Percentiles rank a stretch among this genome's conserved stretches.
These are phyloP conservation scores for Botia kubotai DNA, from an alignment of 2,797 vertebrate genomes.

Conservation along the genomic window DNA sequence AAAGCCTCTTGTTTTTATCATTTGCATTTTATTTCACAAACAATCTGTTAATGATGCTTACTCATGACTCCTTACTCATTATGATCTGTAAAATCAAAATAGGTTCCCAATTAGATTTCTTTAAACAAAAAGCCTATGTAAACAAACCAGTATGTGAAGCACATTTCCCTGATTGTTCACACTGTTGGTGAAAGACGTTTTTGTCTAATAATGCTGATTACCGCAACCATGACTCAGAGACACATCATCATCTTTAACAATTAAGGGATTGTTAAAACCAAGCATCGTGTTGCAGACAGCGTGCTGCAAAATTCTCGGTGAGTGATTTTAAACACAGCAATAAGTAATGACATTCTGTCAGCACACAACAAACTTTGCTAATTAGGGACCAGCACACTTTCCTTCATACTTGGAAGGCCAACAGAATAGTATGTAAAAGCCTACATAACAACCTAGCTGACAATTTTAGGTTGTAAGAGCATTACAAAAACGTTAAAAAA, in stretches of 20 bases:
- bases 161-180: background rate
- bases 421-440: slow-evolving; percentile 20
- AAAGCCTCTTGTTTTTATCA: background rate
- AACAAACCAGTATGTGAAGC: background rate
- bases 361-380: slow-evolving; percentile 25
- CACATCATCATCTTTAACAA: slow-evolving; percentile 9
- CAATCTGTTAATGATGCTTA: background rate
- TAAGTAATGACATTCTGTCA: slow-evolving; percentile 20
- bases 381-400: slow-evolving; percentile 21
- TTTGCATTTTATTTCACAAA: slow-evolving; percentile 2
- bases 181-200: background rate
- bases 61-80: background rate
- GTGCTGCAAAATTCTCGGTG: slow-evolving; percentile 3
- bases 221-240: background rate
- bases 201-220: slow-evolving; percentile 3
- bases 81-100: background rate
- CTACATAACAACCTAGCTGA: background rate
- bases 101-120: background rate
- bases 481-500: no score
- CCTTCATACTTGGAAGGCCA: background rate
- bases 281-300: background rate
- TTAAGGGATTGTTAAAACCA: slow-evolving; percentile 28
- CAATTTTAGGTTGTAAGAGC: no score
- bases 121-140: background rate
- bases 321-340: slow-evolving; percentile 17